These are phyloP conservation scores for Drosophila carrolli DNA, from an alignment of 1,140 invertebrate species.

Conservation along the genomic window DNA sequence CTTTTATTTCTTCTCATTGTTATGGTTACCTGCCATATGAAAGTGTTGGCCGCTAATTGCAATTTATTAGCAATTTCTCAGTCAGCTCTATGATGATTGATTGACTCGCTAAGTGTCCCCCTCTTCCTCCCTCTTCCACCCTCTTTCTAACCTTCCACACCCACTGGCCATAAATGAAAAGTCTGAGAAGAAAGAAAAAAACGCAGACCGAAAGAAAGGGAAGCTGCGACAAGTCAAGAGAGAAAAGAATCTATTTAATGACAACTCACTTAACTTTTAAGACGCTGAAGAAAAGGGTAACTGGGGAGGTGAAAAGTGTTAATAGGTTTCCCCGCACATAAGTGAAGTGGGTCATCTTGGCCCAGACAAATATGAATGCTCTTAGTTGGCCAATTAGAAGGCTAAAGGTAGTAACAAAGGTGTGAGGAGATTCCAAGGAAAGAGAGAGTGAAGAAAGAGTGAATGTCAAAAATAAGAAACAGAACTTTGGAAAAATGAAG, in stretches of 20 bases:
- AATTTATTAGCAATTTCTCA: conserved; percentile 60
- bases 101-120: conserved; percentile 28
- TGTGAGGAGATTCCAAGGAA: conserved; percentile 7
- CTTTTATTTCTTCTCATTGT: conserved; percentile 35
- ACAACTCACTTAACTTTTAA: conserved; percentile 54
- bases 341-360: conserved; percentile 73
- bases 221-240: conserved; percentile 27
- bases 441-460: conserved; percentile 21
- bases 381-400: conserved; percentile 57
- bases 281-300: conserved; percentile 3
- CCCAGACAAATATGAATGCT: conserved; percentile 50
- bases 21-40: conserved; percentile 29
- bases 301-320: conserved; percentile 75
- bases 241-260: conserved; percentile 53
- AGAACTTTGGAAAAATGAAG: background rate
- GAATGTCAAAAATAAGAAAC: background rate
- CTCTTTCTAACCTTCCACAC: conserved; percentile 8
- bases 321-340: conserved; percentile 70
- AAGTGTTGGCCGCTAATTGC: conserved; percentile 52
- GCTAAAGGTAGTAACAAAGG: conserved; percentile 16
- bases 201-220: conserved; percentile 24
- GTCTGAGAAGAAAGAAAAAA: conserved; percentile 1
- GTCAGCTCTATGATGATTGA: conserved; percentile 54
- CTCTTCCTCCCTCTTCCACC: background rate
- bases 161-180: conserved; percentile 12